A percentile compares a stretch with the other conserved stretches of the same genome.
phyloP scores from a whole-genome alignment of 37 sponge, comb jelly and placozoan genomes.

The Mnemiopsis leidyi region DNA sequence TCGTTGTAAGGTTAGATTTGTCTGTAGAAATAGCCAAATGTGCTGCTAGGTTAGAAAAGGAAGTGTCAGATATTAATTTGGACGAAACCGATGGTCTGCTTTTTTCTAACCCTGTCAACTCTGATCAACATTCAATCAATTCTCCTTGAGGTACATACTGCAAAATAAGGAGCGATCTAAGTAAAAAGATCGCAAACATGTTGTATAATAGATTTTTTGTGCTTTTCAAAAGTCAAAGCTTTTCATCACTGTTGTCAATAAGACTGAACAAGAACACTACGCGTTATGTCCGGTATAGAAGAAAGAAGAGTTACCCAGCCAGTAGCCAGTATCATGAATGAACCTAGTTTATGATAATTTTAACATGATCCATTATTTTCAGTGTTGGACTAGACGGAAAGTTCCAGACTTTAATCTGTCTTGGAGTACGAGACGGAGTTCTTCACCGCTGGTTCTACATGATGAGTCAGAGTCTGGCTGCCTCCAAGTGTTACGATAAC shows the following conservation, averaged over 20 bases:
- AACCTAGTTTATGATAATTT: too few species aligned
- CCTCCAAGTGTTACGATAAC: constrained; percentile 71
- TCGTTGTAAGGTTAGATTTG: not conserved
- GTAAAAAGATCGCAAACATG: too few species aligned
- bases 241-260: too few species aligned
- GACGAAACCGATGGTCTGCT: not conserved
- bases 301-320: too few species aligned
- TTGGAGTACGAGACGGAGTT: constrained; percentile 70
- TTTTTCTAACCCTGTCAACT: not conserved
- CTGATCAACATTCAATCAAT: not conserved
- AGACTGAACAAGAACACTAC: too few species aligned
- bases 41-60: not conserved
- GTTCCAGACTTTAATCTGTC: constrained; percentile 63
- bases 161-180: too few species aligned
- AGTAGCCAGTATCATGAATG: too few species aligned
- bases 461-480: constrained; percentile 65
- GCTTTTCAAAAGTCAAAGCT: too few species aligned
- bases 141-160: not conserved
- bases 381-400: constrained; percentile 62
- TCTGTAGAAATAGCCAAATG: not conserved
- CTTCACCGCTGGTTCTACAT: constrained; percentile 71
- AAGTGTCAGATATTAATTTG: not conserved
- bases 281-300: too few species aligned
- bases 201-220: too few species aligned
- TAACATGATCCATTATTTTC: too few species aligned